Evolutionary conservation across 2,113 vertebrate species (phyloP).

Genomic region (Aptenodytes patagonicus): DNA sequence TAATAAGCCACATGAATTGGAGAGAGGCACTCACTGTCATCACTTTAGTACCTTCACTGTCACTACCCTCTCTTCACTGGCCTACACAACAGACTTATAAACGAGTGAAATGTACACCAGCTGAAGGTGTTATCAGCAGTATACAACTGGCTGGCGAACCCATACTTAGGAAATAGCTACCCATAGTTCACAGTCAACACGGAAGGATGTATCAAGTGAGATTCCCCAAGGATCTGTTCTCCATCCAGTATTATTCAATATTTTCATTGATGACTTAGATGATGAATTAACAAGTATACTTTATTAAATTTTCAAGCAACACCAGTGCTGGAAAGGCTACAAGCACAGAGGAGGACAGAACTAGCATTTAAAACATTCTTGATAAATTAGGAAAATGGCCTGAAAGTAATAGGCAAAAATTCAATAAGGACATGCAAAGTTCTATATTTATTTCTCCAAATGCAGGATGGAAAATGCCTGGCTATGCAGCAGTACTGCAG

Average conservation of each 20-base stretch:
- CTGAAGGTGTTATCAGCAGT: not conserved
- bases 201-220: not conserved
- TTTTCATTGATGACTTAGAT: slow-evolving; percentile 29
- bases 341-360: not conserved
- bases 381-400: not conserved
- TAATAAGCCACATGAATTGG: not conserved
- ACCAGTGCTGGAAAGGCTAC: not conserved
- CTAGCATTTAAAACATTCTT: not conserved
- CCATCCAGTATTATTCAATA: not conserved
- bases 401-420: slow-evolving; percentile 22
- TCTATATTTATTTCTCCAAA: slow-evolving; percentile 8
- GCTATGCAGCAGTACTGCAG: not conserved
- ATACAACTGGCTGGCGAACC: not conserved
- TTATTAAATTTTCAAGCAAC: slow-evolving; percentile 34
- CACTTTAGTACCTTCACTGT: not conserved
- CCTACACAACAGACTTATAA: not conserved
- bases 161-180: not conserved
- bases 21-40: not conserved
- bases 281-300: not conserved
- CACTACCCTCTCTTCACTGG: not conserved
- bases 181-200: not conserved
- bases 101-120: not conserved
- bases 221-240: not conserved
- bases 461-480: not conserved
- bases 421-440: not conserved